phyloP scores from a whole-genome alignment of 2,113 vertebrate genomes.

The Hemiscyllium ocellatum region DNA sequence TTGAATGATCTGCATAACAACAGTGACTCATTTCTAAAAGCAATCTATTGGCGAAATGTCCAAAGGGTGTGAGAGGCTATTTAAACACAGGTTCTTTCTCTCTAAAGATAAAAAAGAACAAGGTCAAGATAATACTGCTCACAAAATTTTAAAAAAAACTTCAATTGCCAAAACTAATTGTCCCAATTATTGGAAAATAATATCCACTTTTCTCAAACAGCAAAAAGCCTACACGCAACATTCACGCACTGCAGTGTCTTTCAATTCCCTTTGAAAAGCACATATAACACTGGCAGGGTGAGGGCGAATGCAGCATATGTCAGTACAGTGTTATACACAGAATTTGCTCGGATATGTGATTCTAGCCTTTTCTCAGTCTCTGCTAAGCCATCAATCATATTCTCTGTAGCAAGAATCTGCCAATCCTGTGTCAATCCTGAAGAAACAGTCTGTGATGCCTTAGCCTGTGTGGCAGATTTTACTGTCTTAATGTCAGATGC shows the following conservation, averaged over 20 bases:
- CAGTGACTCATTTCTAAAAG: neutral
- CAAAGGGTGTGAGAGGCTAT: neutral
- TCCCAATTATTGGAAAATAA: neutral
- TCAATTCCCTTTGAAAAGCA: constrained; percentile 69
- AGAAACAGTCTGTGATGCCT: constrained; percentile 43
- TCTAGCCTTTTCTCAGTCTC: constrained; percentile 67
- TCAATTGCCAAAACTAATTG: neutral
- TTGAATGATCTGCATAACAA: neutral
- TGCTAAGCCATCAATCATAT: constrained; percentile 58
- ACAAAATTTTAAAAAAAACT: neutral
- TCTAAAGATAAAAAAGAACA: neutral
- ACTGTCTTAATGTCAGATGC: constrained; percentile 53
- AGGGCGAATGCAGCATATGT: constrained; percentile 65
- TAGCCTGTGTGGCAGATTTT: constrained; percentile 49
- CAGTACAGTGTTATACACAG: constrained; percentile 66
- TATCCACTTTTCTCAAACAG: neutral
- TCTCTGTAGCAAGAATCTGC: constrained; percentile 51
- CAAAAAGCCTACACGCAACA: neutral
- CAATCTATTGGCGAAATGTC: neutral
- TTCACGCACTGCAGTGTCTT: neutral
- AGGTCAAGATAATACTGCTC: neutral
- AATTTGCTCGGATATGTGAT: constrained; percentile 66
- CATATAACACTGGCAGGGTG: constrained; percentile 70
- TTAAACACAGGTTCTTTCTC: neutral
- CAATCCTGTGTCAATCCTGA: constrained; percentile 44